Evolutionary conservation across 2,888 invertebrate genomes (phyloP), one percentile per base, ranked within the genome.

Genomic region (Euzophera pinguis): DNA sequence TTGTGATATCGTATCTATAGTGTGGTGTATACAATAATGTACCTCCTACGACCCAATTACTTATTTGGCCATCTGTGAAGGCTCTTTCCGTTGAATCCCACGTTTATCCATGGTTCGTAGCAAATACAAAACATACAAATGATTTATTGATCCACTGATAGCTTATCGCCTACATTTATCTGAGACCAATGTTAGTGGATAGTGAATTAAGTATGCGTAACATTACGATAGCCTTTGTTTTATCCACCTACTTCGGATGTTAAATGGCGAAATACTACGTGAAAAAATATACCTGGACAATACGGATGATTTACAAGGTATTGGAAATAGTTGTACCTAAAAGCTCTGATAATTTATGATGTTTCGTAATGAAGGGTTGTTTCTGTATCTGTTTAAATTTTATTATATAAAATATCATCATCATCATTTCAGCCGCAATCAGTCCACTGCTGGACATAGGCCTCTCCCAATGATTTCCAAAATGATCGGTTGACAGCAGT

Each of bases 101-200:
- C 42, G 50, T 34, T 37, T n/a, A 17, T 59, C 59, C 55, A 58
- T 59, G 55, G 53, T 54, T 48, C 50, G 50, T 52, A 47, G 48
- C 47, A 53, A 54, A 59, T 66, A 68, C 76, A 68, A 75, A 74
- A 75, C 76, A 74, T 71, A 73, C 72, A 73, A 73, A 73, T 62
- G 65, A 71, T 78, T 70, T 88, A 88, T 88, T 81, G 87, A 88
- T 87, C 84, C 71, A 62, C 61, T 67, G 86, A 87, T 88, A 84
- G 65, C 69, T 76, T 87, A 87, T 88, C 88, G 73, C 64, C 52
- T 64, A 67, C 73, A 73, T 81, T 81, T 86, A 84, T 84, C 88
- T 76, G 60, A 59, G 59, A 55, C 61, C 56, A 55, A 65, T 61
- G 67, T 59, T 62, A 59, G 54, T 53, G 64, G 56, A 60, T 67